phyloP scores from a whole-genome alignment of 2,797 vertebrate genomes.

The Phataginus tetradactyla region DNA sequence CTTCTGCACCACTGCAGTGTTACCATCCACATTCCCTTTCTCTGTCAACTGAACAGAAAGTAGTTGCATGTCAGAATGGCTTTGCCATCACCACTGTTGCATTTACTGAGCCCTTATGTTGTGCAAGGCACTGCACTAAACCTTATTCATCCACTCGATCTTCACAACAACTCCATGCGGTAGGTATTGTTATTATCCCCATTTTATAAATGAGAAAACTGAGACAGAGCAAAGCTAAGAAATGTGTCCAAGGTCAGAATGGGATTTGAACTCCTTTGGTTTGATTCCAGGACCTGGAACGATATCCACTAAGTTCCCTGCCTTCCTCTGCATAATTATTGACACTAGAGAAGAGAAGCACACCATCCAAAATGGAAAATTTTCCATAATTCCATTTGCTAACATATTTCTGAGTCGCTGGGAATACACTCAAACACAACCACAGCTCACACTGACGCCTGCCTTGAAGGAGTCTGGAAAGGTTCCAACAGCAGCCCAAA shows the following conservation, averaged over 20 bases:
- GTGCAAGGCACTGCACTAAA: not conserved
- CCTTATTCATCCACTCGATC: not conserved
- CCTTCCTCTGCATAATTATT: not conserved
- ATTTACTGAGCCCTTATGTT: too few relatives aligned
- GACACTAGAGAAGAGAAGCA: not conserved
- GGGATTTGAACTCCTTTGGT: fast-evolving
- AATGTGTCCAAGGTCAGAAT: not conserved
- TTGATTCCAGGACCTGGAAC: not conserved
- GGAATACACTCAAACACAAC: not conserved
- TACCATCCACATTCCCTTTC: not conserved
- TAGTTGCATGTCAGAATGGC: not conserved
- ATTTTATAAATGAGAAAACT: not conserved
- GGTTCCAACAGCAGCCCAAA: not conserved
- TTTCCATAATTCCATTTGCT: not conserved
- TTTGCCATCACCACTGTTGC: fast-evolving
- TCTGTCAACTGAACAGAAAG: not conserved
- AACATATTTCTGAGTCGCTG: not conserved
- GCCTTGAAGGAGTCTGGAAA: not conserved
- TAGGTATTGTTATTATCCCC: not conserved
- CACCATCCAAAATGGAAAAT: not conserved
- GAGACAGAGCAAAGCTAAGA: not conserved
- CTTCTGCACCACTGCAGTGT: not conserved
- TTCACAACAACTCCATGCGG: not conserved
- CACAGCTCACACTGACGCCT: not conserved
- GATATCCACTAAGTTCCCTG: too few relatives aligned